These are phyloP conservation scores for Apogon hyalosoma DNA, from an alignment of 2,797 vertebrate genomes.

Conservation along the genomic window DNA sequence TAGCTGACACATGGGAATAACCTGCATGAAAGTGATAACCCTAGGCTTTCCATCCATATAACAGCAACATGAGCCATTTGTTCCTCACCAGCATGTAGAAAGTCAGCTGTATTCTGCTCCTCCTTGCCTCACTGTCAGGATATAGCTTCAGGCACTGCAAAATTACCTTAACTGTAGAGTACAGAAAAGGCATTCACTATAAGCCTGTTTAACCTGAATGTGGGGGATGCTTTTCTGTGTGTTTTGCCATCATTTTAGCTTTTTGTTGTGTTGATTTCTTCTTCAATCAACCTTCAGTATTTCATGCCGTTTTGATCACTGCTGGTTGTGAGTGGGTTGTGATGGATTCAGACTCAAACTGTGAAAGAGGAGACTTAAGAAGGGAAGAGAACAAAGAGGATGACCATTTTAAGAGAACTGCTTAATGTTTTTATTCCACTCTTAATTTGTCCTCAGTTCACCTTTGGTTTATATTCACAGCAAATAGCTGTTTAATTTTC, in stretches of 20 bases:
- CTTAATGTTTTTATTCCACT: conserved; percentile 29
- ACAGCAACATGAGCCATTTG: conserved; percentile 51
- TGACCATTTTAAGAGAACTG: conserved; percentile 23
- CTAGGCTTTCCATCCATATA: conserved; percentile 49
- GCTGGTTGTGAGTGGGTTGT: conserved; percentile 50
- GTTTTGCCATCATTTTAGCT: conserved; percentile 35
- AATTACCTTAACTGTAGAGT: conserved; percentile 46
- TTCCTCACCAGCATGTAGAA: conserved; percentile 39
- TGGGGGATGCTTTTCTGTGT: conserved; percentile 21
- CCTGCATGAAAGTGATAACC: conserved; percentile 60
- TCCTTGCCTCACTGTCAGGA: conserved; percentile 34
- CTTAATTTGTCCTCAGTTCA: conserved; percentile 26
- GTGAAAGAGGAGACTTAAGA: conserved; percentile 29
- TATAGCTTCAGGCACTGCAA: conserved; percentile 43
- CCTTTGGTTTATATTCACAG: conserved; percentile 30
- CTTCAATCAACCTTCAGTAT: conserved; percentile 23
- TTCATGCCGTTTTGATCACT: conserved; percentile 43
- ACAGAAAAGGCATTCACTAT: conserved; percentile 47
- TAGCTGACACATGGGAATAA: conserved; percentile 55
- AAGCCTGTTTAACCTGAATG: conserved; percentile 43
- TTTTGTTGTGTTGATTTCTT: conserved; percentile 41
- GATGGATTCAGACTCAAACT: conserved; percentile 42
- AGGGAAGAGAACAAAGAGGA: conserved; percentile 7
- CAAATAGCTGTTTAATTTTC: conserved; percentile 43
- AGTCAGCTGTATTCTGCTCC: conserved; percentile 23